Percentiles rank a stretch among this genome's conserved stretches.
Evolutionary conservation across 1,140 invertebrate species (phyloP).

Genomic region (Magallana gigas): DNA sequence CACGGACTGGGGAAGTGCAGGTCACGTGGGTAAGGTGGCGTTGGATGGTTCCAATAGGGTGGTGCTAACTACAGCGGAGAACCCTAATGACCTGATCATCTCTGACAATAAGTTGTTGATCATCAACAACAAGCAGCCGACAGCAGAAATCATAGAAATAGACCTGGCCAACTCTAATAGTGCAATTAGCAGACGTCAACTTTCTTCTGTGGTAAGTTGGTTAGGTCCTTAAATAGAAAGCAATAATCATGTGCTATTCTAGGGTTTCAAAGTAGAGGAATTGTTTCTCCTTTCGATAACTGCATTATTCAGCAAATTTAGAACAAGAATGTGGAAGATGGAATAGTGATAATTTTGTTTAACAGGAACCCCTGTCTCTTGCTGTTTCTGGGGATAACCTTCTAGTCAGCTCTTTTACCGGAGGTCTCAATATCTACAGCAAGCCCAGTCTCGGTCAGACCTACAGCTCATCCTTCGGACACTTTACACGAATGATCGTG

Average conservation of each 20-base stretch:
- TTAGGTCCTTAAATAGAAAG: too few species aligned
- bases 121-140: background rate
- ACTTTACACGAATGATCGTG: background rate
- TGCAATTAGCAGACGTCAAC: background rate
- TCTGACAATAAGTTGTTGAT: background rate
- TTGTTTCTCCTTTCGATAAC: too few species aligned
- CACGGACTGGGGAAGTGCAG: slow-evolving; percentile 13
- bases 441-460: background rate
- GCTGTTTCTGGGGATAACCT: background rate
- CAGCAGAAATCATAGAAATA: background rate
- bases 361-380: background rate
- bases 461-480: background rate
- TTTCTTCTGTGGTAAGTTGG: background rate
- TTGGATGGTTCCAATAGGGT: slow-evolving; percentile 17
- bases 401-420: background rate
- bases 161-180: background rate
- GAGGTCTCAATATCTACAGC: background rate
- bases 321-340: too few species aligned
- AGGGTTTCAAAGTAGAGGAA: too few species aligned
- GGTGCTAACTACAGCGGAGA: slow-evolving; percentile 19
- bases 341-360: background rate
- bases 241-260: too few species aligned
- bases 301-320: too few species aligned
- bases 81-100: slow-evolving; percentile 31
- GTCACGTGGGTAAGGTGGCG: slow-evolving; percentile 31